A percentile compares a stretch with the other conserved stretches of the same genome.
These are phyloP conservation scores for Leptopilina clavipes DNA, from an alignment of 1,140 invertebrate genomes.

Conservation along the genomic window DNA sequence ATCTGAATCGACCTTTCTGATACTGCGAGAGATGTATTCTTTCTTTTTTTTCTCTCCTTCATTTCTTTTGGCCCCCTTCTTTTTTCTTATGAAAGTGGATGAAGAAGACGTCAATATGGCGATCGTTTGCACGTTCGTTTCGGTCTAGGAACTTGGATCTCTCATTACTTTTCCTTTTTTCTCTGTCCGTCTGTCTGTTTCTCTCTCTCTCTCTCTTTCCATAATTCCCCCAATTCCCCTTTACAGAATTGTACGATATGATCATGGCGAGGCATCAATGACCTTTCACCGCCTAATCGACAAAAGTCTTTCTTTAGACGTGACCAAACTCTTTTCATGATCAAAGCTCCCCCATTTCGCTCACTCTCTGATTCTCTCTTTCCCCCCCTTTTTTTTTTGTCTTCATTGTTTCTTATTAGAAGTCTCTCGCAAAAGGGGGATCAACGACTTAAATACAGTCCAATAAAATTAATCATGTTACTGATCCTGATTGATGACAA, in stretches of 20 bases:
- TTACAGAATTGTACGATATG: constrained; percentile 51
- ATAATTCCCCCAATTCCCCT: constrained; percentile 39
- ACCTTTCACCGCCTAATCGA: constrained; percentile 55
- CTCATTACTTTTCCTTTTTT: background rate
- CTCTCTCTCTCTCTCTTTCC: background rate
- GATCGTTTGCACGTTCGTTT: constrained; percentile 24
- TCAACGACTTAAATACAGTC: constrained; percentile 3
- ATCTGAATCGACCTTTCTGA: constrained; percentile 11
- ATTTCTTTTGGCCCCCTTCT: too few species aligned
- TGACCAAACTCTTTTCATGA: constrained; percentile 47
- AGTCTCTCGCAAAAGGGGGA: constrained; percentile 5
- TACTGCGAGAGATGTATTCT: background rate
- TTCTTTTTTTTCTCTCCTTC: constrained; percentile 8
- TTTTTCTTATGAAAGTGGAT: constrained; percentile 18
- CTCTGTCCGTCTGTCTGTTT: background rate
- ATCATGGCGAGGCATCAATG: constrained; percentile 50
- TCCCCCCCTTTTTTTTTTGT: background rate
- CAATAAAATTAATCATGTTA: constrained; percentile 6
- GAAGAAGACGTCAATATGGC: constrained; percentile 19
- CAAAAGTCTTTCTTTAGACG: constrained; percentile 50
- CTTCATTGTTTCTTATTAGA: constrained; percentile 20
- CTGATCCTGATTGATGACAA: background rate
- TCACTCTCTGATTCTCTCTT: background rate
- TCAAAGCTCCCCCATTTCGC: background rate
- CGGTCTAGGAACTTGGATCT: background rate